Base-by-base conservation (phyloP, 2,797 vertebrate species). In the Apogon hyalosoma region DNA sequence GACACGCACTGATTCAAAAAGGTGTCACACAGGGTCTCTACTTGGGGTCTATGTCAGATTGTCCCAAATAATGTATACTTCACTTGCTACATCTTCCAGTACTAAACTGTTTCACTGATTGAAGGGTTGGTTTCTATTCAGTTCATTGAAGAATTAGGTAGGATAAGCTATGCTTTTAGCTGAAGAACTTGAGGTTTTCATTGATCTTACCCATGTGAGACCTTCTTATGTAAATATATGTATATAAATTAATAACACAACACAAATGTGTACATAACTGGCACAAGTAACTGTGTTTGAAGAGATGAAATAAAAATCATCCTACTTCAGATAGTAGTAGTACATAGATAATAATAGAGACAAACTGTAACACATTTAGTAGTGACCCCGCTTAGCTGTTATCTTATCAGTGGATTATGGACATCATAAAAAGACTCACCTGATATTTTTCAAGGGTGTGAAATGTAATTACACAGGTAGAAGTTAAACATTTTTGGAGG, bases 281-380 rank as follows among this genome's bases (percentile, higher is more conserved):
- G 24, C 24, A 28, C 11, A 45, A 14, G 36, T 45, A 64, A 43
- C 16, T 12, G 18, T 54, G 51, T 58, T 21, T 58, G 52, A 69
- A 11, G 42, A 42, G 36, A 10, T 24, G 14, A 57, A 31, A 8
- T 57, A 52, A 16, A 33, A 56, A 7, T 41, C 53, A n/a, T 39
- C 39, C 16, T 19, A 24, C 15, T 11, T 57, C 21, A 54, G 28
- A 63, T 51, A 36, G 9, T 36, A 36, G 33, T 36, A 36, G 33
- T 36, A 36, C 33, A 36, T 10, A 36, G 33, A 8, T 36, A 36
- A 8, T 36, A 36, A 36, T 36, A 9, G 7, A 36, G 7, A 10
- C 8, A 61, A 59, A 43, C 28, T 21, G 2, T 8, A 12, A 36
- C 33, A 36, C 33, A 36, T 36, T 36, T 36, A 36, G 33, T 36